phyloP scores from a whole-genome alignment of 2,888 invertebrate species.

The Ceratothoa steindachneri region DNA sequence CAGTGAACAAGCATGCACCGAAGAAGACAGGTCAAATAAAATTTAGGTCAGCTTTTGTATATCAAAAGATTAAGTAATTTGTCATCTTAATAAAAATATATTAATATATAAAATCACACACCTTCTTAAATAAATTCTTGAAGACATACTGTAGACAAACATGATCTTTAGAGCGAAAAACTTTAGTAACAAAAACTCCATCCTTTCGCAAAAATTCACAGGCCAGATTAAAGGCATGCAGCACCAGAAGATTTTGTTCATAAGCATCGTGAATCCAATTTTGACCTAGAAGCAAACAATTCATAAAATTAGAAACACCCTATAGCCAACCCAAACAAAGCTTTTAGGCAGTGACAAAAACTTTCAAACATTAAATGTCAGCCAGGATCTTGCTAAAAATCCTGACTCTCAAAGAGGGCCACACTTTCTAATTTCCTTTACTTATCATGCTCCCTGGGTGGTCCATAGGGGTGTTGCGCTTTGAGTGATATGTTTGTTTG shows the following conservation, averaged over 20 bases:
- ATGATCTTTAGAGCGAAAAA: constrained; percentile 97
- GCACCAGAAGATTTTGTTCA: constrained; percentile 81
- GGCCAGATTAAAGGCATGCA: constrained; percentile 89
- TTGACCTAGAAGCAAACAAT: constrained; percentile 53
- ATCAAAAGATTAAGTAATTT: too few species aligned
- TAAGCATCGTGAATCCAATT: constrained; percentile 98
- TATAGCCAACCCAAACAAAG: not conserved
- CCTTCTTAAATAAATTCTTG: constrained; percentile 89
- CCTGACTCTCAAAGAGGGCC: not conserved
- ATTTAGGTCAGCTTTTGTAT: too few species aligned
- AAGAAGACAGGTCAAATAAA: too few species aligned
- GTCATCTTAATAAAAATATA: too few species aligned
- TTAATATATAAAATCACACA: constrained; percentile 9
- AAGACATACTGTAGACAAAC: constrained; percentile 90
- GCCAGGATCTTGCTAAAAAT: not conserved
- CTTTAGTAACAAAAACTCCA: constrained; percentile 97
- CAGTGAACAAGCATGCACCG: too few species aligned
- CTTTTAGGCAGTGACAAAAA: not conserved
- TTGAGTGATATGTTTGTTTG: too few species aligned
- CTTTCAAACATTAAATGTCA: not conserved
- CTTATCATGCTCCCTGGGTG: too few species aligned
- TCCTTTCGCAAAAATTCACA: constrained; percentile 81
- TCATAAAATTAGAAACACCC: too few species aligned
- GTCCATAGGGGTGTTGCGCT: too few species aligned
- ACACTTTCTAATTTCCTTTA: too few species aligned